phyloP scores from a whole-genome alignment of 2,113 vertebrate genomes.

The Podarcis cretensis region DNA sequence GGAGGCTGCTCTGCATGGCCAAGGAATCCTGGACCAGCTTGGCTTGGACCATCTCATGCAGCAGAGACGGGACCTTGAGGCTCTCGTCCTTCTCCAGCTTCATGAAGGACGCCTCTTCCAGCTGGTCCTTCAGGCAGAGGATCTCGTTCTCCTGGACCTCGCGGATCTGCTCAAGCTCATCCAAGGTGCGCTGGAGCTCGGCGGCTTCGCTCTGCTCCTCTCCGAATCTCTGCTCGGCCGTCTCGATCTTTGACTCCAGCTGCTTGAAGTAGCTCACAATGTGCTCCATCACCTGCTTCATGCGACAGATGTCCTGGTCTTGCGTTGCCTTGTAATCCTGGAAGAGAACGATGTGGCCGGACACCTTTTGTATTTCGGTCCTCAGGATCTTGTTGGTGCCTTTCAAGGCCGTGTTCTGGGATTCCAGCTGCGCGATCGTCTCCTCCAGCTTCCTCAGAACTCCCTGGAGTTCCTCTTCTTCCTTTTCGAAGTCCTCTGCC shows the following conservation, averaged over 20 bases:
- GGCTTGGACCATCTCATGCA: background rate
- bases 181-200: background rate
- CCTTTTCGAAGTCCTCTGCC: background rate
- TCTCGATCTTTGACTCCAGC: background rate
- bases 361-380: background rate
- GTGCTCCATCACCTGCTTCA: background rate
- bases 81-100: slow-evolving; percentile 17
- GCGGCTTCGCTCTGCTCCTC: background rate
- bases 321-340: accelerated
- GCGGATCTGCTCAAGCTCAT: slow-evolving; percentile 36
- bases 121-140: slow-evolving; percentile 8
- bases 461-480: background rate
- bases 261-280: background rate
- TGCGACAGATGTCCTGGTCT: slow-evolving; percentile 19
- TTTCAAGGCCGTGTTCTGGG: background rate
- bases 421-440: background rate
- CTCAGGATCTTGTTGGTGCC: background rate
- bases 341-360: background rate
- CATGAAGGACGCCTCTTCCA: slow-evolving; percentile 22
- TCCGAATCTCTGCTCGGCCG: background rate
- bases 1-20: background rate
- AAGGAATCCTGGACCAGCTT: background rate
- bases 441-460: background rate
- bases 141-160: slow-evolving; percentile 11
- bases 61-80: background rate